Base-by-base conservation (phyloP, 2,797 vertebrate species). In the Delichon dasypus region DNA sequence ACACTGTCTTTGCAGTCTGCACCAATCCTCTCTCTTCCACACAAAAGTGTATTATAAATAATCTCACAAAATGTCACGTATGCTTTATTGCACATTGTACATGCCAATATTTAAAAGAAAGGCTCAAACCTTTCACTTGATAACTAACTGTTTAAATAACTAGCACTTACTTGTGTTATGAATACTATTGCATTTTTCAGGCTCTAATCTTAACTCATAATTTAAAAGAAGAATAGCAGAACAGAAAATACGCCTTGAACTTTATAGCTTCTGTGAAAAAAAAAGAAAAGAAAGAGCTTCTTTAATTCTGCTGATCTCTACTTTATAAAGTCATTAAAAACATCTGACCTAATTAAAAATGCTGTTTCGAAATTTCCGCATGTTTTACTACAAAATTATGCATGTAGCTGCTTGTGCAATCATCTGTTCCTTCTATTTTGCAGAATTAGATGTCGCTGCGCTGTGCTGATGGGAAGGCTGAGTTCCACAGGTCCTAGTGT, bases 41-140 rank as follows among this genome's bases (percentile, higher is more conserved):
- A 97, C 96, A 94, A 96, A 97, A 91, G 95, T 84, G 80, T 95
- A 96, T 96, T 96, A 98, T 98, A 98, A 98, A 98, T 98, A 98
- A 97, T 91, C 95, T 95, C 97, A 96, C 95, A 97, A 96, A 96
- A 95, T 88, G 95, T 92, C 89, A 85, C 65, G 79, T 94, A 96
- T 94, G 92, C 70, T 95, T 96, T 97, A 98, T 98, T 98, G 97
- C 97, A 98, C 97, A 96, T 97, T 70, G 83, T 97, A 97, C 88
- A 94, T 96, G 95, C 96, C 94, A 67, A 94, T 90, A 87, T 68
- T 90, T 85, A 96, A 91, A 95, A 88, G 94, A 97, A 93, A 93
- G 93, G 94, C 74, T 85, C 61, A 53, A 81, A 85, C 88, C 93
- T 79, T 96, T 92, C 51, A 10, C 60, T 94, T 71, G 58, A 71